Evolutionary conservation across 2,113 vertebrate species (phyloP).

Genomic region (Grallaria varia): DNA sequence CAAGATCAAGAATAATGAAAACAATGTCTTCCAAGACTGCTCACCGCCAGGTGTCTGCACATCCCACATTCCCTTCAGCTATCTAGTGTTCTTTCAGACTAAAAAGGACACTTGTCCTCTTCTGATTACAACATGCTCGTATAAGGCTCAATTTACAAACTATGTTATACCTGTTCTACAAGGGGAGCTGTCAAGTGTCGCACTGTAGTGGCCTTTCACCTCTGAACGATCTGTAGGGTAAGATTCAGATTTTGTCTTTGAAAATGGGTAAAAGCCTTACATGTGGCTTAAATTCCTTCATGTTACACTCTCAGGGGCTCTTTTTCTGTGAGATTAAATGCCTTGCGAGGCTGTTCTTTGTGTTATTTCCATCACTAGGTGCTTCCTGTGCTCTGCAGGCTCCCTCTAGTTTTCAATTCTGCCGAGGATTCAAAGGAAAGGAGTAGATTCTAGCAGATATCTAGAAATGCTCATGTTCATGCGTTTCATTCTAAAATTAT

Average conservation of each 20-base stretch:
- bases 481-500: not conserved
- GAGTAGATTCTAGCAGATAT: not conserved
- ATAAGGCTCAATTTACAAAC: not conserved
- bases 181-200: rapidly evolving
- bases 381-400: not conserved
- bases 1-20: not conserved
- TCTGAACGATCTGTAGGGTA: not conserved
- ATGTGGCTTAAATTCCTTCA: not conserved
- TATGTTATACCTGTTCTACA: not conserved
- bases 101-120: not conserved
- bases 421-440: not conserved
- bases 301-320: not conserved
- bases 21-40: not conserved
- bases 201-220: not conserved
- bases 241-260: not conserved
- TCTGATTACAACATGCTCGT: not conserved
- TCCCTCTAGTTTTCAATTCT: not conserved
- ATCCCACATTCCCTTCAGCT: not conserved
- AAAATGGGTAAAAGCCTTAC: not conserved
- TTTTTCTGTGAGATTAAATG: not conserved
- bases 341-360: not conserved
- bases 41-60: not conserved
- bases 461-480: not conserved
- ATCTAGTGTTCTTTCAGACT: not conserved
- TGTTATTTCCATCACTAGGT: not conserved